Evolutionary conservation across 2,797 vertebrate genomes (phyloP), one percentile per base, ranked within the genome.

Genomic region (Todus mexicanus): DNA sequence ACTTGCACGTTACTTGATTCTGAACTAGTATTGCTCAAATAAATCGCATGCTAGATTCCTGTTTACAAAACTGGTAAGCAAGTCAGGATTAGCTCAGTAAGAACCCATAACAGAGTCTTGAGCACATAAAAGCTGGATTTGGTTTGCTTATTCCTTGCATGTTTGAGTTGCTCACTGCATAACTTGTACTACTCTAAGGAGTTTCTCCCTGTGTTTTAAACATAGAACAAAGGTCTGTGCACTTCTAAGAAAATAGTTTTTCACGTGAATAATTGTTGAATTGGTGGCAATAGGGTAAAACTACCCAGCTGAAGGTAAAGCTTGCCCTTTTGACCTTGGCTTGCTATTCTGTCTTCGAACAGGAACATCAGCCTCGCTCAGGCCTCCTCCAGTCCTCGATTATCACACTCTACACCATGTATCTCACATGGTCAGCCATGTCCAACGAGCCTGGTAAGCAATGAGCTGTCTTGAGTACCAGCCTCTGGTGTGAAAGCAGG

Each of bases 371-470:
- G 54, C 97, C 98, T 59, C 97, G 66, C 35, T 99, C 99, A 29
- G 99, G 99, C 91, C 98, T 99, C 29, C 98, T 99, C 2, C 99
- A 99, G 97, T 99, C 99, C 23, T 99, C 99, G 35, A 40, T 99
- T 91, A 99, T 99, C 96, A 99, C 98, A 2, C 92, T 99, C 43
- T 99, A 99, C 93, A 99, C 98, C 88, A 98, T 99, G 97, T 99
- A 98, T 90, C 98, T 99, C 92, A 99, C 99, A 8, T 99, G 98
- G 98, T 99, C 99, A 48, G 99, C 99, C 83, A 98, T 99, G 98
- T 98, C 97, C 84, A 99, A 98, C 4, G 98, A 98, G 91, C 99
- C 99, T 73, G 98, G 99, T 99, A 97, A 98, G 98, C 65, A 70
- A 11, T 23, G 20, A 5, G 2, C 43, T 72, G 64, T 50, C 56